phyloP scores from a whole-genome alignment of 2,797 vertebrate species.

The Myotis planiceps region DNA sequence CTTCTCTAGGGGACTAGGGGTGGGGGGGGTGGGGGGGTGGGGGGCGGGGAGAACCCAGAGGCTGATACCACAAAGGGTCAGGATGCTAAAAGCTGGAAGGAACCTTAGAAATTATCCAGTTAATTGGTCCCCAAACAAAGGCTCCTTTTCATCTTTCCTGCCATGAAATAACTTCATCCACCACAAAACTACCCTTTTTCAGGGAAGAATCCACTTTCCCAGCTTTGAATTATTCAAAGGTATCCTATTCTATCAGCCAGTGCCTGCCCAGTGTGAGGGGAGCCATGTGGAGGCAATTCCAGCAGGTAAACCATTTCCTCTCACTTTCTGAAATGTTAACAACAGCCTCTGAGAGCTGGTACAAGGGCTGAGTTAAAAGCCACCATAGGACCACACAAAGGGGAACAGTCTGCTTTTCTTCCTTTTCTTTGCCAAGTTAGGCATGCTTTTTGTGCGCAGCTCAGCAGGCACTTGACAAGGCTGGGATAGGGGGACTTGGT shows the following conservation, averaged over 20 bases:
- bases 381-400: not conserved
- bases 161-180: not conserved
- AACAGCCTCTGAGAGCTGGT: not conserved
- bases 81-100: not conserved
- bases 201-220: not conserved
- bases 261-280: not conserved
- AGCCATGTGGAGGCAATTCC: not conserved
- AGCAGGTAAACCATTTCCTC: not conserved
- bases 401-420: not conserved
- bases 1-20: not conserved
- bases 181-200: not conserved
- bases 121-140: not conserved
- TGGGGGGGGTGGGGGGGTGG: not conserved
- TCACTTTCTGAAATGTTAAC: not conserved
- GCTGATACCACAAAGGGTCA: not conserved
- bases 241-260: no score
- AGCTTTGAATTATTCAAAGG: not conserved
- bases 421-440: not conserved
- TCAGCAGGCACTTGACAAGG: not conserved
- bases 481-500: not conserved
- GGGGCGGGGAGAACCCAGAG: not conserved
- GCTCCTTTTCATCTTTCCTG: not conserved
- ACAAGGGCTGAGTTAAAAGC: not conserved
- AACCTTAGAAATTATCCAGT: not conserved
- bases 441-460: not conserved